A percentile compares a stretch with the other conserved stretches of the same genome.
These are phyloP conservation scores for Trialeurodes vaporariorum DNA, from an alignment of 1,140 invertebrate genomes.

Conservation along the genomic window DNA sequence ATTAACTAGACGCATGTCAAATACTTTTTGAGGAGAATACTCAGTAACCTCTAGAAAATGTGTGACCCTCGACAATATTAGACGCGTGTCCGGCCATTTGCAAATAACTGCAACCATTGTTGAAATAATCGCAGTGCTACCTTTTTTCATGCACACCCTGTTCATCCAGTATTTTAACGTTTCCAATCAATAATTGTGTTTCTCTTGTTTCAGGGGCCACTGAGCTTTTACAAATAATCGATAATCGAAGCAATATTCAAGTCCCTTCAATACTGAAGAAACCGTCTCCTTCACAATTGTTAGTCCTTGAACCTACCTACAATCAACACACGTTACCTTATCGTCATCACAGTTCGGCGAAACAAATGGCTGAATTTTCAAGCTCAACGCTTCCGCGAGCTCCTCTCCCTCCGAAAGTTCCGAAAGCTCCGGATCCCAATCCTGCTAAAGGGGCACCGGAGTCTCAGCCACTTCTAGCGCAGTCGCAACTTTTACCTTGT, in stretches of 20 bases:
- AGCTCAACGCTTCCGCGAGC: constrained; percentile 18
- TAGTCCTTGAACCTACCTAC: constrained; percentile 7
- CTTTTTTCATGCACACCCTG: neutral
- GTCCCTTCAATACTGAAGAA: constrained; percentile 21
- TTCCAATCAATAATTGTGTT: neutral
- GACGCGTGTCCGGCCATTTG: neutral
- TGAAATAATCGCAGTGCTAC: neutral
- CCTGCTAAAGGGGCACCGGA: constrained; percentile 15
- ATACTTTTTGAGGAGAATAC: too few species aligned
- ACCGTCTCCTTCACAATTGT: neutral
- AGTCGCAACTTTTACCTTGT: constrained; percentile 1
- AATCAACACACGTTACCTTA: neutral
- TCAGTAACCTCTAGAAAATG: too few species aligned
- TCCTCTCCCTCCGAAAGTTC: constrained; percentile 20
- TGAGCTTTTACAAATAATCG: constrained; percentile 24
- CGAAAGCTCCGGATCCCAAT: constrained; percentile 12
- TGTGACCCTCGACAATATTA: neutral
- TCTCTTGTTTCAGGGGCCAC: constrained; percentile 19
- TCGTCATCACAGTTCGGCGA: neutral
- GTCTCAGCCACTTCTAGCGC: constrained; percentile 23
- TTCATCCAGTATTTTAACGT: neutral
- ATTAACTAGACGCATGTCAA: too few species aligned
- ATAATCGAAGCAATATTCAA: constrained; percentile 15
- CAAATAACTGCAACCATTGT: neutral
- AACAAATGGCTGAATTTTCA: neutral